Percentiles rank a stretch among this genome's conserved stretches.
These are phyloP conservation scores for Tylochromis polylepis DNA, from an alignment of 2,113 vertebrate species.

Conservation along the genomic window DNA sequence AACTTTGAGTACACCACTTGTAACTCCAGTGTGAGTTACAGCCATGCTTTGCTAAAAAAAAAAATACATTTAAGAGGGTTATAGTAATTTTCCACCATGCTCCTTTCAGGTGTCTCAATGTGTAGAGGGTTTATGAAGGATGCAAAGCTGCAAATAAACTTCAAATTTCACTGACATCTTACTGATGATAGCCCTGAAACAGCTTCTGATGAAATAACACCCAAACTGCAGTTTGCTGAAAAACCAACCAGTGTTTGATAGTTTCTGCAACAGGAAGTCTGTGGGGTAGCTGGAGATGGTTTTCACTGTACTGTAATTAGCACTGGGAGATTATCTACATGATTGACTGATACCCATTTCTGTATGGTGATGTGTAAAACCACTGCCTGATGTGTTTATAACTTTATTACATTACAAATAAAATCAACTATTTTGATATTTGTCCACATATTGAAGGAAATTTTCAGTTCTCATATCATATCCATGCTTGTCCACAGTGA, in stretches of 20 bases:
- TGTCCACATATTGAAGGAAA: slow-evolving; percentile 19
- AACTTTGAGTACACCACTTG: background rate
- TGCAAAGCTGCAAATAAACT: slow-evolving; percentile 5
- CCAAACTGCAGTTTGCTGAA: slow-evolving; percentile 55
- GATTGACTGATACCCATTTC: slow-evolving; percentile 41
- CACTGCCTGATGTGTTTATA: slow-evolving; percentile 80
- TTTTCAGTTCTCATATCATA: background rate
- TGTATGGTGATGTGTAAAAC: slow-evolving; percentile 69
- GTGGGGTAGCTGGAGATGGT: background rate
- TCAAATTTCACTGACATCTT: background rate
- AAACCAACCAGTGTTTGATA: slow-evolving; percentile 42
- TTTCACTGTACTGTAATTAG: slow-evolving; percentile 61
- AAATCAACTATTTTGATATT: slow-evolving; percentile 78
- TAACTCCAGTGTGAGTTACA: background rate
- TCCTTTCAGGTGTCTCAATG: background rate
- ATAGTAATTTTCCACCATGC: background rate
- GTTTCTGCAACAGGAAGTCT: background rate
- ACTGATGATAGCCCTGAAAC: background rate
- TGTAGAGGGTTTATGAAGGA: background rate
- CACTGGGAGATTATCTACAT: slow-evolving; percentile 33
- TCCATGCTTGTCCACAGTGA: background rate
- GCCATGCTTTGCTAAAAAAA: background rate
- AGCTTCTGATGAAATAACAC: slow-evolving; percentile 13
- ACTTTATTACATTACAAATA: slow-evolving; percentile 78
- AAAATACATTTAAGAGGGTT: background rate